Base-by-base conservation (phyloP, 2,113 vertebrate species). In the Engystomops pustulosus region DNA sequence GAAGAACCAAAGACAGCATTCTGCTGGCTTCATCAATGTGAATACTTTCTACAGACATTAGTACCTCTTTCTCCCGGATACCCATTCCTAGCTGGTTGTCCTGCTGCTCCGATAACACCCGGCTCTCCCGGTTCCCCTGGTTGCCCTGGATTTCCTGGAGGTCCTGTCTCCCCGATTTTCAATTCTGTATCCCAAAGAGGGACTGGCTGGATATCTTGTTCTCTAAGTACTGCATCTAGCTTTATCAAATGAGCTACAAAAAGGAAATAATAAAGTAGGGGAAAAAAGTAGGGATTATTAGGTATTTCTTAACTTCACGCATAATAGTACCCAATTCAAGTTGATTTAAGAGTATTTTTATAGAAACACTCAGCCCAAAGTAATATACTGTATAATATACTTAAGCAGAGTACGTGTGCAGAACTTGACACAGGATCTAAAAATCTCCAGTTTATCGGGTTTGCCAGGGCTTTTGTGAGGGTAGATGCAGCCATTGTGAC, bases 51-150 rank as follows among this genome's bases (percentile, higher is more conserved):
- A 27, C 10, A 27, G 25, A 27, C 23, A 75, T 20, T 15, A 51
- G 7, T 85, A 96, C 97, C 97, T 92, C 94, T 93, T 75, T 97
- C 94, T 86, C 95, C 95, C 9, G 94, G 95, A 77, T 92, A 95
- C 9, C 94, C 94, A 1, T 91, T 71, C 45, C 80, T 93, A 4
- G 93, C 94, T 6, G 88, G 84, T 25, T 86, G 88, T 18, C 95
- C 94, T 7, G 94, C 90, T 11, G 84, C 11, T 3, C 92, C 93
- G 1, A 90, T 88, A 45, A 90, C 82, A 45, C 96, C 96, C 80
- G 89, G 90, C 78, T 89, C 87, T 12, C 95, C 96, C 10, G 89
- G 91, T 55, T 45, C 72, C 0, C 95, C 94, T 8, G 86, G 95
- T 1, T 87, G 85, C 14, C 94, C 93, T 17, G 89, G 92, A 36